Percentiles rank a stretch among this genome's conserved stretches.
phyloP scores from a whole-genome alignment of 2,797 vertebrate species.

The Amazona ochrocephala region DNA sequence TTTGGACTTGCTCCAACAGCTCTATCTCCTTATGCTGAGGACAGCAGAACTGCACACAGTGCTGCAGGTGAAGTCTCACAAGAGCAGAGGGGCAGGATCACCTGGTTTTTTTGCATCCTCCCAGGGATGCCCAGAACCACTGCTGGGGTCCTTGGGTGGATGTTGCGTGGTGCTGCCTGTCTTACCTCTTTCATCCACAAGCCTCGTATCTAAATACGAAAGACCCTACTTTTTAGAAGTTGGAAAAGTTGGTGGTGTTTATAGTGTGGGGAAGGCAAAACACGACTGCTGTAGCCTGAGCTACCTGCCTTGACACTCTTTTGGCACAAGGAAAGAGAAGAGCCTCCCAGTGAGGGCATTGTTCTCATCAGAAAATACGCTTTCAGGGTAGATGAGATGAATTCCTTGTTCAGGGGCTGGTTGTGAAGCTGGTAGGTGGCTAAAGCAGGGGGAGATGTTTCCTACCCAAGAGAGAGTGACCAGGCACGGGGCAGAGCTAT shows the following conservation, averaged over 20 bases:
- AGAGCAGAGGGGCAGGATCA: neutral
- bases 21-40: neutral
- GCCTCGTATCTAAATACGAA: fast-evolving
- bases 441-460: neutral
- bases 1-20: neutral
- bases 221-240: neutral
- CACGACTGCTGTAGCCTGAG: neutral
- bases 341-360: neutral
- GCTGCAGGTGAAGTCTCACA: neutral
- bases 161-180: fast-evolving
- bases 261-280: neutral
- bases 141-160: fast-evolving
- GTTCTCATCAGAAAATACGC: neutral
- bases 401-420: neutral
- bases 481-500: neutral
- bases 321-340: neutral
- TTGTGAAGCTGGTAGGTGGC: neutral
- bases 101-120: neutral
- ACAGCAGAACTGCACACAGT: neutral
- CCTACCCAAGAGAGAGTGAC: neutral
- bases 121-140: neutral
- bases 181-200: neutral
- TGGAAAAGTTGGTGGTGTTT: fast-evolving
- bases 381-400: neutral
- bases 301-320: neutral